Conservation (phyloP, 2,797 vertebrate species). For the Lithobates pipiens region DNA sequence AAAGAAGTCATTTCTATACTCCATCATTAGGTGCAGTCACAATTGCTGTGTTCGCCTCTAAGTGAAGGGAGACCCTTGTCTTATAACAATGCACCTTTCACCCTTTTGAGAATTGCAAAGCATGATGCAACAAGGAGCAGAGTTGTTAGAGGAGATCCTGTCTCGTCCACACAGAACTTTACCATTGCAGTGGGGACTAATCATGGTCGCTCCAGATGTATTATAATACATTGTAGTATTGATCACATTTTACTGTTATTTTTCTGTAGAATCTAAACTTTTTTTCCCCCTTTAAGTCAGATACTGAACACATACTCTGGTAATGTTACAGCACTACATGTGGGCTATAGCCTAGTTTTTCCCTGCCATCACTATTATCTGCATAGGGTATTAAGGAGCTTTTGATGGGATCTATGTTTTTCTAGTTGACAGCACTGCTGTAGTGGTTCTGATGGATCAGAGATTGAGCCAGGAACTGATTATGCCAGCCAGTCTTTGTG, state of each 20-base stretch:
- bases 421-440: conserved; percentile 52
- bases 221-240: background rate
- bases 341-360: background rate
- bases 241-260: background rate
- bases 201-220: conserved; percentile 70
- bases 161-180: conserved; percentile 69
- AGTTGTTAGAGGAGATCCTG: conserved; percentile 4
- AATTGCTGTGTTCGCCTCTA: conserved; percentile 69
- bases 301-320: background rate
- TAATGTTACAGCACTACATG: background rate
- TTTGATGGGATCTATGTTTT: conserved; percentile 8
- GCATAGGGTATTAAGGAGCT: conserved; percentile 8
- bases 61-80: conserved; percentile 72
- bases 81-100: conserved; percentile 56
- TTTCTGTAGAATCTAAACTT: conserved; percentile 32
- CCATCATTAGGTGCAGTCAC: conserved; percentile 34
- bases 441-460: conserved; percentile 46
- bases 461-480: conserved; percentile 33
- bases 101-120: conserved; percentile 1
- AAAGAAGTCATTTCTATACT: conserved; percentile 67
- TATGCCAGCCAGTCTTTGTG: conserved; percentile 32
- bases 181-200: conserved; percentile 75
- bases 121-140: conserved; percentile 29
- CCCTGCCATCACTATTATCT: background rate
- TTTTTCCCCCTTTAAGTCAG: background rate